These are phyloP conservation scores for Amphiprion clarkii DNA, from an alignment of 2,797 vertebrate species.

Conservation along the genomic window DNA sequence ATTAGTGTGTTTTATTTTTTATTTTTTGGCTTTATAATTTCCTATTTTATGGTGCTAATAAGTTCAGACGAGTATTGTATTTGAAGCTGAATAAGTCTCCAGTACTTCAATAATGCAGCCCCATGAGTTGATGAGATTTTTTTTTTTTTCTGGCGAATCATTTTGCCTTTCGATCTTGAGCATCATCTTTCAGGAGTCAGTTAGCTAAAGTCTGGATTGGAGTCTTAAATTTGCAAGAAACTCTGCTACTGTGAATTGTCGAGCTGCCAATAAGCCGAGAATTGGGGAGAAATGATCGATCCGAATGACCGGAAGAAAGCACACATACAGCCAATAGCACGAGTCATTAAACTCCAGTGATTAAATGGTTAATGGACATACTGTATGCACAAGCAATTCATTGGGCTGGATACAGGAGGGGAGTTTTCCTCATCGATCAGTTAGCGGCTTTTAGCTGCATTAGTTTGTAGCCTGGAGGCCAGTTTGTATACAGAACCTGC, in stretches of 20 bases:
- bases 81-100: background rate
- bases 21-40: background rate
- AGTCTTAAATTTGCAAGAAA: constrained; percentile 4
- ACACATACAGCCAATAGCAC: constrained; percentile 30
- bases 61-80: background rate
- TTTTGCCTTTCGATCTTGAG: background rate
- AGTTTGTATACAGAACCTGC: constrained; percentile 10
- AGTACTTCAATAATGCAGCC: background rate
- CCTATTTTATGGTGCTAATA: background rate
- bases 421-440: constrained; percentile 32
- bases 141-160: background rate
- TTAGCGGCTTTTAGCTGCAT: constrained; percentile 24
- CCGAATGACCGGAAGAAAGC: constrained; percentile 36
- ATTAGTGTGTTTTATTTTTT: background rate
- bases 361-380: constrained; percentile 47
- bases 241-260: constrained; percentile 21
- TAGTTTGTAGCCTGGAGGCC: constrained; percentile 23
- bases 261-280: constrained; percentile 13
- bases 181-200: constrained; percentile 9
- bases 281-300: constrained; percentile 24
- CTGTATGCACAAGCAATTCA: constrained; percentile 39
- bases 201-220: constrained; percentile 3
- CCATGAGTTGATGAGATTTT: constrained; percentile 12
- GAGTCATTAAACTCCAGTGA: constrained; percentile 45
- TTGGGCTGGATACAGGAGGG: constrained; percentile 25